Evolutionary conservation across 2,888 invertebrate species (phyloP).

Genomic region (Synergus umbraculus): DNA sequence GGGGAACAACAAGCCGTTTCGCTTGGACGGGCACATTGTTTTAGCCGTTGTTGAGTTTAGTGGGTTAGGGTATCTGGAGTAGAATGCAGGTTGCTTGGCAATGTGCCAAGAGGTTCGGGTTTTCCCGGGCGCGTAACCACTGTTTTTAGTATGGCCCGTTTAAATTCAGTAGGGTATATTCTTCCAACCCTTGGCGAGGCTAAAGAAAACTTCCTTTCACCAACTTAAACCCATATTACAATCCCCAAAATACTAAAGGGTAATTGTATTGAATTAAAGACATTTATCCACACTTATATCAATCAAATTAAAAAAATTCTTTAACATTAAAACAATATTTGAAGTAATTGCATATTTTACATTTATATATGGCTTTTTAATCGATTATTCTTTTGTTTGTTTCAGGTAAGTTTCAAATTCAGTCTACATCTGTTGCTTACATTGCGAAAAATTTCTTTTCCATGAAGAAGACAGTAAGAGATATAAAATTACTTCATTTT

Average conservation of each 20-base stretch:
- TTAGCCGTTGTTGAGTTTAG: constrained; percentile 57
- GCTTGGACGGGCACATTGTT: constrained; percentile 50
- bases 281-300: not conserved
- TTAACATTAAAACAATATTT: not conserved
- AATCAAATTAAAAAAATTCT: not conserved
- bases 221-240: too few relatives aligned
- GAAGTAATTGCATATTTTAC: not conserved
- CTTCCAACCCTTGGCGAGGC: not conserved
- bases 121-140: constrained; percentile 67
- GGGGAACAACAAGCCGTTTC: not conserved
- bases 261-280: too few relatives aligned
- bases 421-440: not conserved
- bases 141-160: constrained; percentile 65
- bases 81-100: constrained; percentile 62
- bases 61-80: constrained; percentile 61
- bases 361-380: not conserved
- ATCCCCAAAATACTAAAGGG: not conserved
- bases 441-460: not conserved
- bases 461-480: not conserved
- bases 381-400: not conserved
- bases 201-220: too few relatives aligned
- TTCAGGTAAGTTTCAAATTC: not conserved
- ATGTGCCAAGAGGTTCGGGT: constrained; percentile 64
- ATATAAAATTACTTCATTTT: not conserved
- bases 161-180: constrained; percentile 56